These are phyloP conservation scores for Reticulitermes speratus DNA, from an alignment of 1,140 invertebrate genomes.

Conservation along the genomic window DNA sequence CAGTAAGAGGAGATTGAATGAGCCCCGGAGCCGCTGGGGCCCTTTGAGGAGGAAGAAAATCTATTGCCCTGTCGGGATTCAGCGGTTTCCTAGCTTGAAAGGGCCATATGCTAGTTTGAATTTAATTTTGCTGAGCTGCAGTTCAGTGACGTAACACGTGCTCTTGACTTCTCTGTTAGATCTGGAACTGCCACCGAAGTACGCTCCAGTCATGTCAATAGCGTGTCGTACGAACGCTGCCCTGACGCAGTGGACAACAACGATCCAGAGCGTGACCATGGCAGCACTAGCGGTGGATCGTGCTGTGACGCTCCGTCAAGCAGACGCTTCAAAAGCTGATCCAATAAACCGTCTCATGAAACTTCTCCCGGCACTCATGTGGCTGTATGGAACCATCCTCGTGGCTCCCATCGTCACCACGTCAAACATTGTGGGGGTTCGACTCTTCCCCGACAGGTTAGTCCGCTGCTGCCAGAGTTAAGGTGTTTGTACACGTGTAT, in stretches of 20 bases:
- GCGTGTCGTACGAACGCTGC: constrained; percentile 28
- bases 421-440: background rate
- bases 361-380: background rate
- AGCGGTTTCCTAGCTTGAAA: too few species aligned
- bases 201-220: background rate
- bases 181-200: background rate
- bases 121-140: too few species aligned
- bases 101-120: too few species aligned
- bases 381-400: constrained; percentile 22
- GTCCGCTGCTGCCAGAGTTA: background rate
- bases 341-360: background rate
- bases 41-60: too few species aligned
- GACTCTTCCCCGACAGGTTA: constrained; percentile 23
- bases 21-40: too few species aligned
- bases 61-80: too few species aligned
- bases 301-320: background rate
- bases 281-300: constrained; percentile 27
- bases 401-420: constrained; percentile 22
- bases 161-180: background rate
- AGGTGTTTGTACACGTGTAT: too few species aligned
- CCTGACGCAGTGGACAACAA: constrained; percentile 16
- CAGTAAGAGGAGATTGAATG: too few species aligned
- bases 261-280: constrained; percentile 11
- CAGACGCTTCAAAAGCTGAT: too few species aligned
- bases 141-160: background rate